Conservation (phyloP, 1,140 invertebrate species). For the Aphelenchoides avenae region DNA sequence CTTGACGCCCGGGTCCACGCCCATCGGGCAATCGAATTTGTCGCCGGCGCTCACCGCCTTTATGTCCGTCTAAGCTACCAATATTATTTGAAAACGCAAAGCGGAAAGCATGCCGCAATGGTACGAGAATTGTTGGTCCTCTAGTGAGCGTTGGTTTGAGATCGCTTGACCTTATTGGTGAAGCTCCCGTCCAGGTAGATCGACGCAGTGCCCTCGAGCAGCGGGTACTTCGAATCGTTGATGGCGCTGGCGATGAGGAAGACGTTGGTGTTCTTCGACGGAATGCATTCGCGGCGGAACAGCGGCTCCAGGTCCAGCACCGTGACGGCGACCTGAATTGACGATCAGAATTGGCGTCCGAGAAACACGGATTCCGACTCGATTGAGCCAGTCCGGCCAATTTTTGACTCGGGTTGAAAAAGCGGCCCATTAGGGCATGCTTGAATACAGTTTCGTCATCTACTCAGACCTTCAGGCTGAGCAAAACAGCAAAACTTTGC, state of each 20-base stretch:
- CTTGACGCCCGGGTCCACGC: slow-evolving; percentile 60
- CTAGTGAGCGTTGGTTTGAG: no score
- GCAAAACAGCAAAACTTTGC: background rate
- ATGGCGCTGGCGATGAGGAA: slow-evolving; percentile 60
- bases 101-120: no score
- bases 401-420: no score
- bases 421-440: no score
- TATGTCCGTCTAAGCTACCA: slow-evolving; percentile 53
- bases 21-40: slow-evolving; percentile 61
- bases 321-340: slow-evolving; percentile 59
- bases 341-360: no score
- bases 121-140: no score
- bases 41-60: slow-evolving; percentile 59
- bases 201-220: slow-evolving; percentile 59
- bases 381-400: no score
- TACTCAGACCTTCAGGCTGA: no score
- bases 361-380: no score
- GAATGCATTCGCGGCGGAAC: slow-evolving; percentile 59
- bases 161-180: slow-evolving; percentile 58
- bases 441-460: no score
- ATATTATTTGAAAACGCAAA: no score
- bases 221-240: slow-evolving; percentile 59
- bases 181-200: slow-evolving; percentile 62
- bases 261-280: slow-evolving; percentile 56
- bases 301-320: slow-evolving; percentile 58